Conservation (phyloP, 2,113 vertebrate species). For the Melanostigma gelatinosum region DNA sequence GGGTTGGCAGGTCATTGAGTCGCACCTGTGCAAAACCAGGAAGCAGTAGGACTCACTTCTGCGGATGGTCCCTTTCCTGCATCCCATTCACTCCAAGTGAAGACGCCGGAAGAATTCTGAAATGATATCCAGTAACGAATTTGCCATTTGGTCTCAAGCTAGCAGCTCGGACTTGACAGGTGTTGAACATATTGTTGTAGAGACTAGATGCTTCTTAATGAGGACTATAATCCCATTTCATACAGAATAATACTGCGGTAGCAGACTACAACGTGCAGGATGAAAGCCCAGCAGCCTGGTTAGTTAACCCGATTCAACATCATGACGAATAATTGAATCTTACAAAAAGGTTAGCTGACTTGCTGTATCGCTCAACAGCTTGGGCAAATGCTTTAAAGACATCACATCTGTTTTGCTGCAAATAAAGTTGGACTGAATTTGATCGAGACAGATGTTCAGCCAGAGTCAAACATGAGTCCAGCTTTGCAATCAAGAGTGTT, state of each 20-base stretch:
- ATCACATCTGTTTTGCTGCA: slow-evolving; percentile 18
- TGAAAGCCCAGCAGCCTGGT: neutral
- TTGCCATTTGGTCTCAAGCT: neutral
- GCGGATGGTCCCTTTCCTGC: neutral
- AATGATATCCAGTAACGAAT: neutral
- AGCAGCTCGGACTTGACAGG: neutral
- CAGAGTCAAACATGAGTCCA: slow-evolving; percentile 5
- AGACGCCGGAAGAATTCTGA: neutral
- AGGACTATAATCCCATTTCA: neutral
- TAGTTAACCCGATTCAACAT: neutral
- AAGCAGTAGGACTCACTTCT: neutral
- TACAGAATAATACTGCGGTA: neutral
- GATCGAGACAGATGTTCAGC: slow-evolving; percentile 34
- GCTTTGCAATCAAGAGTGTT: slow-evolving; percentile 12
- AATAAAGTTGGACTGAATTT: slow-evolving; percentile 12
- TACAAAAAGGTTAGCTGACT: neutral
- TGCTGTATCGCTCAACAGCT: neutral
- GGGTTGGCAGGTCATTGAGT: slow-evolving; percentile 1
- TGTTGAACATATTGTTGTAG: neutral
- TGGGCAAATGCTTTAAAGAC: neutral
- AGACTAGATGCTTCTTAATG: neutral
- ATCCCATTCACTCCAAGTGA: neutral
- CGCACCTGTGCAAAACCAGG: neutral
- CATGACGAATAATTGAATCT: neutral
- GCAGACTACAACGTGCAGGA: neutral